Percentiles rank a stretch among this genome's conserved stretches.
Conservation (phyloP, 2,888 invertebrate genomes). For the Pyrgus malvae region DNA sequence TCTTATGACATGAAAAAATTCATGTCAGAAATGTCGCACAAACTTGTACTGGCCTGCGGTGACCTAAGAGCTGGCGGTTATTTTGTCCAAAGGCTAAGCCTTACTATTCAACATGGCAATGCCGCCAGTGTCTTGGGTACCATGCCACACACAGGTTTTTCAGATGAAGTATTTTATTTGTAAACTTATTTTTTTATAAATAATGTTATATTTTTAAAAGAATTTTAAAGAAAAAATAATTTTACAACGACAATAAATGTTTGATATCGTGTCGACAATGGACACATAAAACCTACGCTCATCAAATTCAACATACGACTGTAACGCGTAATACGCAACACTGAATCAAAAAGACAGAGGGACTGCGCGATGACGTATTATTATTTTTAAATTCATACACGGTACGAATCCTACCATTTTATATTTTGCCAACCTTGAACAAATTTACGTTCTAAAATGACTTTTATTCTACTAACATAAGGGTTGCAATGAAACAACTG, state of each 20-base stretch:
- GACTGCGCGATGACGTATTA: constrained; percentile 67
- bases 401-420: constrained; percentile 39
- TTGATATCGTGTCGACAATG: constrained; percentile 44
- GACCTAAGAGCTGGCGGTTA: too few relatives aligned
- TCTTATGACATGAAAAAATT: too few relatives aligned
- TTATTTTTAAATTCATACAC: constrained; percentile 76
- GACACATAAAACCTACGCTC: constrained; percentile 48
- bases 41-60: too few relatives aligned
- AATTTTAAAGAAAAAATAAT: too few relatives aligned
- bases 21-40: too few relatives aligned
- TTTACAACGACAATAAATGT: background rate
- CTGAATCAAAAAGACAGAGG: constrained; percentile 71
- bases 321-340: constrained; percentile 62
- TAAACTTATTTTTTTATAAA: too few relatives aligned
- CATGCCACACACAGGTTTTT: too few relatives aligned
- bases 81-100: too few relatives aligned
- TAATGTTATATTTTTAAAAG: too few relatives aligned
- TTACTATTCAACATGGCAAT: too few relatives aligned
- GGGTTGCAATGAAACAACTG: constrained; percentile 8
- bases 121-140: too few relatives aligned
- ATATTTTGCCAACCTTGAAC: constrained; percentile 28
- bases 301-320: constrained; percentile 69
- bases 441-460: constrained; percentile 36
- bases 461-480: constrained; percentile 37
- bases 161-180: too few relatives aligned